Percentiles rank a stretch among this genome's conserved stretches.
phyloP scores from a whole-genome alignment of 2,113 vertebrate genomes.

The Cyprinodon variegatus region DNA sequence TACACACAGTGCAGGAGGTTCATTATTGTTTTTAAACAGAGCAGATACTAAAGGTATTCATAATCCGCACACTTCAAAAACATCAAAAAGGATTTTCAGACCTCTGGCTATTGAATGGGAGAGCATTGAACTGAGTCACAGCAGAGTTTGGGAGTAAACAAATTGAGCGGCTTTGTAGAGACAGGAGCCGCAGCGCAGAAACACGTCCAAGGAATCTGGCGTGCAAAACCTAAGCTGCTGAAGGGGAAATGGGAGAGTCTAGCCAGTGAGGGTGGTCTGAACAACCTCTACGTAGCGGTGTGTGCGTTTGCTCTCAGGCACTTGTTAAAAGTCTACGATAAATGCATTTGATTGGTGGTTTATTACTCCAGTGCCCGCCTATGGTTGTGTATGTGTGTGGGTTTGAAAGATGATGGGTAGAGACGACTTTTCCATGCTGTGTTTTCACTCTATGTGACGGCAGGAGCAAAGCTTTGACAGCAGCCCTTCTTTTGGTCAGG shows the following conservation, averaged over 20 bases:
- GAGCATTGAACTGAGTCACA: constrained; percentile 69
- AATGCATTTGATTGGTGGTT: constrained; percentile 39
- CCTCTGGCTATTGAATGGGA: constrained; percentile 63
- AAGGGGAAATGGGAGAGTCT: constrained; percentile 19
- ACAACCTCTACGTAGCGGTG: constrained; percentile 42
- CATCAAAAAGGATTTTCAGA: constrained; percentile 73
- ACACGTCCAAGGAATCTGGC: constrained; percentile 11
- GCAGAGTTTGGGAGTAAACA: constrained; percentile 54
- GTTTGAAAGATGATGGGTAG: constrained; percentile 21
- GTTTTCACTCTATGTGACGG: constrained; percentile 57
- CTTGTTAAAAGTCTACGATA: constrained; percentile 25
- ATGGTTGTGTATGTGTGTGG: constrained; percentile 9
- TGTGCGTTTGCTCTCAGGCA: constrained; percentile 32
- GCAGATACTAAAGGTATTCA: constrained; percentile 65
- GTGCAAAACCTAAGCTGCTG: constrained; percentile 25
- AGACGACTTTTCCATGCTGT: constrained; percentile 47
- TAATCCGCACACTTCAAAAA: constrained; percentile 31
- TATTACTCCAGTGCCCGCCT: constrained; percentile 35
- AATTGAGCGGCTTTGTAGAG: constrained; percentile 52
- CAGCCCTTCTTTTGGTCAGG: constrained; percentile 8
- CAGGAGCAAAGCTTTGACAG: constrained; percentile 22
- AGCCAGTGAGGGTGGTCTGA: constrained; percentile 62
- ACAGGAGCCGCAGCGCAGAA: constrained; percentile 11
- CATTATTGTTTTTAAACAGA: constrained; percentile 40
- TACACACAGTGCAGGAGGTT: constrained; percentile 1